phyloP scores from a whole-genome alignment of 2,888 invertebrate species.

The Panzeria rudis region DNA sequence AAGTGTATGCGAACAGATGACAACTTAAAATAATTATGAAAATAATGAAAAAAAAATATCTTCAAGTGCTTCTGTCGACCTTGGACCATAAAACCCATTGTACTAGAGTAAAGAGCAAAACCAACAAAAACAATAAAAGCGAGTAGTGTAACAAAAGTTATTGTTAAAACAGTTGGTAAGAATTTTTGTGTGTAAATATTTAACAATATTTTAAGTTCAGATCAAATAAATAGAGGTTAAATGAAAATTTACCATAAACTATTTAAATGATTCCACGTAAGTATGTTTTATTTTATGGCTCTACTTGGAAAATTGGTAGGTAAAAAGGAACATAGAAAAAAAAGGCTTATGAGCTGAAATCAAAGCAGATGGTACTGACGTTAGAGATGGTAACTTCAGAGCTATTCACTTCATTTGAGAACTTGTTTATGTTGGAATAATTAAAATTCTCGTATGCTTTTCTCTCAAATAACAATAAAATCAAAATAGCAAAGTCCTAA shows the following conservation, averaged over 20 bases:
- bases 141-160: constrained; percentile 49
- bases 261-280: neutral
- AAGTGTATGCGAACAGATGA: constrained; percentile 51
- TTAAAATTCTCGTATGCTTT: too few species aligned
- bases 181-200: constrained; percentile 30
- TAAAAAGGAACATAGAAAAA: too few species aligned
- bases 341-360: too few species aligned
- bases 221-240: constrained; percentile 41
- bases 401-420: too few species aligned
- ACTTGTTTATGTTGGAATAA: too few species aligned
- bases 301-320: too few species aligned
- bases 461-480: too few species aligned
- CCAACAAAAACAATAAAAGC: constrained; percentile 29
- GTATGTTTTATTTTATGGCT: neutral
- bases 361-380: too few species aligned
- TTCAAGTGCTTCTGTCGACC: constrained; percentile 72
- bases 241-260: constrained; percentile 12
- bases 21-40: constrained; percentile 50
- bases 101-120: constrained; percentile 53
- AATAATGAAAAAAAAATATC: constrained; percentile 28
- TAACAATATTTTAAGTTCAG: constrained; percentile 41
- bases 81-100: constrained; percentile 73
- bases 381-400: too few species aligned
- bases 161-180: constrained; percentile 38
- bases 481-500: too few species aligned